Base-by-base conservation (phyloP, 2,888 invertebrate species). In the Strigamia transsilvanica region DNA sequence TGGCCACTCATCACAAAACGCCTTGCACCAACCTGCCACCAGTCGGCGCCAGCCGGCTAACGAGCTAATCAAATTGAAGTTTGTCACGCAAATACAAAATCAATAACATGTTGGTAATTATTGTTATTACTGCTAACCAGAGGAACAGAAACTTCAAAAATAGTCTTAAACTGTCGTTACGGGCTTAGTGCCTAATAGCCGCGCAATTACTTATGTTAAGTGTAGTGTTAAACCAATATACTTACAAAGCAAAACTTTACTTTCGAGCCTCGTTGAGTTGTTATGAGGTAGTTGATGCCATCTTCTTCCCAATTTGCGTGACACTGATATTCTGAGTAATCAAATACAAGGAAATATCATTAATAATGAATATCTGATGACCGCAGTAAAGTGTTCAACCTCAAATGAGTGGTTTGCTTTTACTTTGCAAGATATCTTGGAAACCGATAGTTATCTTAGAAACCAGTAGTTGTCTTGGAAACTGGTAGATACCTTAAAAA, bases 241-340 rank as follows among this genome's bases (percentile, higher is more conserved):
- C 83, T 83, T 83, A 83, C 83, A 66, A 83, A 83, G 79, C 83
- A 83, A 73, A 82, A 83, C 61, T 73, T 82, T 15, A 79, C 46
- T 27, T 81, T 83, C 42, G 83, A 79, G 41, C 83, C 83, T 79
- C 79, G 78, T 32, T 79, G 82, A 46, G 82, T 83, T 13, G 93
- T 93, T 88, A 96, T 94, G 85, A 96, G 92, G 89, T 93, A 96
- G 87, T 94, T 93, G 82, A 94, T 94, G 84, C 93, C 94, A 87
- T 93, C 93, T 88, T 96, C 95, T 86, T 93, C 92, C 96, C 96
- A 96, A 79, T 93, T 92, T 81, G 95, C 96, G 88, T 95, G 95
- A 88, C 96, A 96, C 61, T 94, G 94, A 90, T 95, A 96, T 83
- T 94, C 95, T 95, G 89, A 82, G 34, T 32, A 38, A 38, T 38